A percentile compares a stretch with the other conserved stretches of the same genome.
phyloP scores from a whole-genome alignment of 2,113 vertebrate genomes.

The Erpornis zantholeuca region DNA sequence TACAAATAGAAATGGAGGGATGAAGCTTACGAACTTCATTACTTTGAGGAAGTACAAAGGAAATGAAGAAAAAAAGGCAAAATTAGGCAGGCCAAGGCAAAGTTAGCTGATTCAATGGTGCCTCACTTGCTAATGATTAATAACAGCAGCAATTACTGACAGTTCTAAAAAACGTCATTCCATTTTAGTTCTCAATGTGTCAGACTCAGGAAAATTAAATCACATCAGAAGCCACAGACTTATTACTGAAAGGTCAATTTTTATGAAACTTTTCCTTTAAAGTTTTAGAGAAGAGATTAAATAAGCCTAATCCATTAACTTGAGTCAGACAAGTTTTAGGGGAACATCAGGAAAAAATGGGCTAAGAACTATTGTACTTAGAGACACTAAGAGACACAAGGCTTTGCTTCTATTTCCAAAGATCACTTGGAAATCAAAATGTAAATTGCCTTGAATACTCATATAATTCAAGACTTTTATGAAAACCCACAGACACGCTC shows the following conservation, averaged over 20 bases:
- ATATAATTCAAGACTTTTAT: not conserved
- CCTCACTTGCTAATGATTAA: not conserved
- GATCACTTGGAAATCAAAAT: not conserved
- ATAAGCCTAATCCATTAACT: not conserved
- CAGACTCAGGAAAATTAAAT: constrained; percentile 17
- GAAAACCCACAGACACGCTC: not conserved
- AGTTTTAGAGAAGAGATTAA: not conserved
- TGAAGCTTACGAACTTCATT: not conserved
- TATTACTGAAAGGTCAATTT: not conserved
- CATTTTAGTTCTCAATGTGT: constrained; percentile 9
- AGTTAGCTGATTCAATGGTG: not conserved
- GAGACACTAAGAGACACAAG: not conserved
- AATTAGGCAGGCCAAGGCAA: not conserved
- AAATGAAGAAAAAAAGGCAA: not conserved
- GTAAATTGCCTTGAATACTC: not conserved
- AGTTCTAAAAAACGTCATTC: not conserved
- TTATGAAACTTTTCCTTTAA: constrained; percentile 2
- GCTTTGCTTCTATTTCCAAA: not conserved
- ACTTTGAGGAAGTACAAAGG: not conserved
- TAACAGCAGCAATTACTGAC: not conserved
- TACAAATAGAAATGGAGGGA: not conserved
- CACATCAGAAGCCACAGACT: not conserved
- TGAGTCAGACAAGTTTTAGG: not conserved
- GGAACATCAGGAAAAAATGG: not conserved
- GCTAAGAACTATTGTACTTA: not conserved